Evolutionary conservation across 1,140 invertebrate species (phyloP), one percentile per base, ranked within the genome.

Genomic region (Drosophila rufa): DNA sequence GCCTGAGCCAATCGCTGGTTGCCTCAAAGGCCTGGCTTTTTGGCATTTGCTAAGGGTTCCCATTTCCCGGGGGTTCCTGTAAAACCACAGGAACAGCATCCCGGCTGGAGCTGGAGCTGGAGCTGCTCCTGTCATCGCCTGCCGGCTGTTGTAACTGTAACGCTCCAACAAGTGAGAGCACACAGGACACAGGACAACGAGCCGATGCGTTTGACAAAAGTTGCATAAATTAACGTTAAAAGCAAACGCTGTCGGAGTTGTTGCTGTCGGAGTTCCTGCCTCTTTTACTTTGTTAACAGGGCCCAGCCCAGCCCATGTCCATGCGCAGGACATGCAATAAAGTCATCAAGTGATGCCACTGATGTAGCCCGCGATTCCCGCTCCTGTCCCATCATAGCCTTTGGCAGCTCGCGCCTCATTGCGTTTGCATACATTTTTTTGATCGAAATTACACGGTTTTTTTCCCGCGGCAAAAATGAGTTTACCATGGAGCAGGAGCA

Each of bases 161-260:
- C 60, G 51, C 82, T 70, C 38, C 62, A 68, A 71, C 81, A 80
- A 73, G 61, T 76, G 75, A 61, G 53, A 17, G 53, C 56, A 70
- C 40, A 56, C 48, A 75, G 43, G 15, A 36, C 33, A 36, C 30
- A 5, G 38, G 38, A 40, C 36, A 5, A 5, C 51, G 30, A 73
- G 66, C 55, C 30, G 50, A 66, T 66, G 69, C 84, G 80, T 87
- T 87, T 84, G 83, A 80, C 84, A 80, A 87, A 87, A 89, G 84
- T 84, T 89, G 84, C 84, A 87, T 87, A 87, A 87, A 87, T 87
- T 87, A 87, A 89, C 85, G 84, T 87, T 87, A 87, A 87, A 87
- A 84, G 84, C 83, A 68, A 89, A 83, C 68, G 76, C 59, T 80
- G 22, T 25, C 2, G 22, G 22, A 22, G 53, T 19, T 51, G 59